phyloP scores from a whole-genome alignment of 2,888 invertebrate genomes.

The Lydus trimaculatus region DNA sequence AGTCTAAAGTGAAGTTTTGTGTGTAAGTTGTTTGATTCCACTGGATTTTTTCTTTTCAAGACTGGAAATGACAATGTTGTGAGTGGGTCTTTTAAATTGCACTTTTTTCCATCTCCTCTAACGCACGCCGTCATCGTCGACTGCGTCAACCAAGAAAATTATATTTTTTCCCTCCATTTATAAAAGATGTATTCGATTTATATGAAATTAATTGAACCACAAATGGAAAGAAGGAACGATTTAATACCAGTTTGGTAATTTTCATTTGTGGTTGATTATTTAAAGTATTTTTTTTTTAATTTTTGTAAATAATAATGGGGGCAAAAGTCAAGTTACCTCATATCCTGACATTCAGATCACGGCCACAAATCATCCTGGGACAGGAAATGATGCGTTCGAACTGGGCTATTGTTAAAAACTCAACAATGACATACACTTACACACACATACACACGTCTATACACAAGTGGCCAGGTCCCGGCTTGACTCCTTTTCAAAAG shows the following conservation, averaged over 20 bases:
- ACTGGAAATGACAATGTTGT: slow-evolving; percentile 35
- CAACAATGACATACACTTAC: neutral
- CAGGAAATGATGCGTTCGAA: slow-evolving; percentile 8
- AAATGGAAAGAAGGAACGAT: neutral
- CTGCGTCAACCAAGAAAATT: neutral
- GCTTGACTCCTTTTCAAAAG: slow-evolving; percentile 5
- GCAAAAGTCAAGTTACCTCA: slow-evolving; percentile 26
- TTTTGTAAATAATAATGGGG: slow-evolving; percentile 4
- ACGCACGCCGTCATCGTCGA: neutral
- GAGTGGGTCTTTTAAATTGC: slow-evolving; percentile 35
- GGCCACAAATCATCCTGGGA: slow-evolving; percentile 1
- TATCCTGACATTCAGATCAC: slow-evolving; percentile 29
- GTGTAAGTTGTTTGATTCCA: neutral
- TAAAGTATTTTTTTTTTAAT: neutral
- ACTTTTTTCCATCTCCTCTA: slow-evolving; percentile 20
- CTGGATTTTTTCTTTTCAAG: neutral
- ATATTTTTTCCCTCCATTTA: neutral
- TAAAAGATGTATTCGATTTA: slow-evolving; percentile 4
- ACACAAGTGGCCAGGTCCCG: slow-evolving; percentile 1
- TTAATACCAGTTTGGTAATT: neutral
- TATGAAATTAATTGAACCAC: neutral
- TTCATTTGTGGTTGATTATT: neutral
- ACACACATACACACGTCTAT: too few relatives aligned
- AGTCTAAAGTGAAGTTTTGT: neutral
- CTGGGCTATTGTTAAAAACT: slow-evolving; percentile 3